Percentiles rank a stretch among this genome's conserved stretches.
phyloP scores from a whole-genome alignment of 2,113 vertebrate genomes.

The Oostethus manadensis region DNA sequence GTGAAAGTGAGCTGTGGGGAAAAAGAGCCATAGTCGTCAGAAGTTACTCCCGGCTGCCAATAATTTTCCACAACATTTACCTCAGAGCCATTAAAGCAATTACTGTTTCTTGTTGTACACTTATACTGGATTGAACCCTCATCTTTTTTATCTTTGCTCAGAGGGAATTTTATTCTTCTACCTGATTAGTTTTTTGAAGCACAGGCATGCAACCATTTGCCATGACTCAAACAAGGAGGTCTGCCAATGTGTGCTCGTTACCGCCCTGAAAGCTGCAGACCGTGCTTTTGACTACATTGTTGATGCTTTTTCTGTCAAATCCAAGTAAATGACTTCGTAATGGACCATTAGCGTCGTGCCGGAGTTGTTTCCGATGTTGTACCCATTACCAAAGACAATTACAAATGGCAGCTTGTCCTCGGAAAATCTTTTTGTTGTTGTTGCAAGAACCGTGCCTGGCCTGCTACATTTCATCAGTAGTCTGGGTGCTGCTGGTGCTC shows the following conservation, averaged over 20 bases:
- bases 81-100: slow-evolving; percentile 8
- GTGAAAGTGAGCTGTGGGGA: slow-evolving; percentile 15
- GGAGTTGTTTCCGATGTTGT: slow-evolving; percentile 24
- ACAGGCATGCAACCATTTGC: not conserved
- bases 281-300: slow-evolving; percentile 6
- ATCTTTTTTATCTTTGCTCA: slow-evolving; percentile 7
- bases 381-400: slow-evolving; percentile 39
- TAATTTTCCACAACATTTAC: slow-evolving; percentile 12
- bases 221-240: not conserved
- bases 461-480: slow-evolving; percentile 26
- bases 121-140: slow-evolving; percentile 7
- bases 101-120: not conserved
- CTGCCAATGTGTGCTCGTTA: slow-evolving; percentile 10
- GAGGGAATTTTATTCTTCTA: slow-evolving; percentile 8
- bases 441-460: slow-evolving; percentile 26
- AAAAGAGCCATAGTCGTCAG: slow-evolving; percentile 8
- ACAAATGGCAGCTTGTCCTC: slow-evolving; percentile 34
- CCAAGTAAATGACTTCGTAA: slow-evolving; percentile 42
- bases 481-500: slow-evolving; percentile 23
- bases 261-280: slow-evolving; percentile 14
- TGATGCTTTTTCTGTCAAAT: slow-evolving; percentile 26
- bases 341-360: slow-evolving; percentile 46
- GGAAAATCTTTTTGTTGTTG: slow-evolving; percentile 27
- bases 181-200: slow-evolving; percentile 9
- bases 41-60: not conserved